Percentiles rank a stretch among this genome's conserved stretches.
phyloP scores from a whole-genome alignment of 2,797 vertebrate genomes.

The Momotus momota region DNA sequence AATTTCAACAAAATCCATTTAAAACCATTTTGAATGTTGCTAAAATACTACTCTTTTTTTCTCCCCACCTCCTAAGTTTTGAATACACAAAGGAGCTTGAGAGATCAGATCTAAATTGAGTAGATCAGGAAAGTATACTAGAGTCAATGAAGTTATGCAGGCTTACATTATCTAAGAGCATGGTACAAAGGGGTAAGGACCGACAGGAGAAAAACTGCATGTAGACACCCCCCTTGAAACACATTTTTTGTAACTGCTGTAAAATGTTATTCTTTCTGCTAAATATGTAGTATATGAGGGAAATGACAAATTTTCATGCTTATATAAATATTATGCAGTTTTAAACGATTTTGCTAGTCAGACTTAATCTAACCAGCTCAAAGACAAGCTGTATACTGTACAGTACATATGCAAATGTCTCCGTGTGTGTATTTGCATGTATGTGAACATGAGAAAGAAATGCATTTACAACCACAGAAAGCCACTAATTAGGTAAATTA shows the following conservation, averaged over 20 bases:
- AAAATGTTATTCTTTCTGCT: conserved; percentile 30
- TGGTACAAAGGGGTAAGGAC: not conserved
- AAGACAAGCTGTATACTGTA: conserved; percentile 25
- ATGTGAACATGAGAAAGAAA: conserved; percentile 19
- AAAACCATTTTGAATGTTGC: not conserved
- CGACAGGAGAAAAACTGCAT: not conserved
- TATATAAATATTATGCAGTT: not conserved
- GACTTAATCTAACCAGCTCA: conserved; percentile 22
- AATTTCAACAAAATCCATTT: not conserved
- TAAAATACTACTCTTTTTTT: not conserved
- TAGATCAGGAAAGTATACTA: not conserved
- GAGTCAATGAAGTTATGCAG: not conserved
- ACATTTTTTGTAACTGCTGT: not conserved
- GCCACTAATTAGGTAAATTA: conserved; percentile 61
- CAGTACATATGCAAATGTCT: not conserved
- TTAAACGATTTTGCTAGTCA: conserved; percentile 7
- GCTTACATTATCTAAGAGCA: not conserved
- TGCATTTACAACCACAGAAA: conserved; percentile 14
- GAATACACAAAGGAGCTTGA: not conserved
- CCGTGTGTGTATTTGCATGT: not conserved
- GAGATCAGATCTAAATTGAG: conserved; percentile 34
- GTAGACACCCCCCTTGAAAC: not conserved
- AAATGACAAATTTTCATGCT: not conserved
- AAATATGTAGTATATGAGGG: conserved; percentile 2
- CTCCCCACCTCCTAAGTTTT: not conserved